phyloP scores from a whole-genome alignment of 64 coral and sea anemone species.

The Montipora foliosa region DNA sequence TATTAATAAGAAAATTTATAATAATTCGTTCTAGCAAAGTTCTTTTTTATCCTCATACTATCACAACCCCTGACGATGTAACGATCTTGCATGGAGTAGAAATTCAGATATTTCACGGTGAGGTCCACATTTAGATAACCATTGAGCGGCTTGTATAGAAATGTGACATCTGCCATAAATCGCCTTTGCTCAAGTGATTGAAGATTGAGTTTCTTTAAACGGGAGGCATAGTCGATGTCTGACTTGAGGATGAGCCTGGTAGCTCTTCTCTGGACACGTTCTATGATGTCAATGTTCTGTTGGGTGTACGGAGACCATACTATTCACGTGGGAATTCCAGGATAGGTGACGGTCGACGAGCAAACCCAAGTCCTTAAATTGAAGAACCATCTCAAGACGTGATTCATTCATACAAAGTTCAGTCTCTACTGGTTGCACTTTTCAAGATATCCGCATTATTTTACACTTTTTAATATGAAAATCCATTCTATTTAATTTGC shows the following conservation, averaged over 20 bases:
- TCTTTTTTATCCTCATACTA: background rate
- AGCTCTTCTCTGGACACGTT: slow-evolving; percentile 50
- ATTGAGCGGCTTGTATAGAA: slow-evolving; percentile 20
- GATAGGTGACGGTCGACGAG: no score
- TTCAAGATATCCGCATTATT: no score
- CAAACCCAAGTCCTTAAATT: no score
- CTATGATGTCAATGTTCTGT: background rate
- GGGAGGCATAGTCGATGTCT: slow-evolving; percentile 22
- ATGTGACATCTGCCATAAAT: slow-evolving; percentile 3
- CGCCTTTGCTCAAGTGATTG: slow-evolving; percentile 30
- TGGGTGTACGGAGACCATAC: slow-evolving; percentile 40
- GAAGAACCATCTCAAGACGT: no score
- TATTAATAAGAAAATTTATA: background rate
- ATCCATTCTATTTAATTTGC: no score
- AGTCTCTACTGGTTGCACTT: no score
- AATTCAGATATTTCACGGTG: background rate
- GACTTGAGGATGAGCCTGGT: slow-evolving; percentile 62
- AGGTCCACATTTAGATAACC: background rate
- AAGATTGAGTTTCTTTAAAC: slow-evolving; percentile 18
- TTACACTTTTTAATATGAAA: no score
- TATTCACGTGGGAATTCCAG: background rate
- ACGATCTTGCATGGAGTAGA: background rate
- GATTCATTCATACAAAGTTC: no score
- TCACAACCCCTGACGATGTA: background rate
- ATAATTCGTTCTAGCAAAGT: background rate